Base-by-base conservation (phyloP, 2,113 vertebrate genomes). In the Tor tambroides region DNA sequence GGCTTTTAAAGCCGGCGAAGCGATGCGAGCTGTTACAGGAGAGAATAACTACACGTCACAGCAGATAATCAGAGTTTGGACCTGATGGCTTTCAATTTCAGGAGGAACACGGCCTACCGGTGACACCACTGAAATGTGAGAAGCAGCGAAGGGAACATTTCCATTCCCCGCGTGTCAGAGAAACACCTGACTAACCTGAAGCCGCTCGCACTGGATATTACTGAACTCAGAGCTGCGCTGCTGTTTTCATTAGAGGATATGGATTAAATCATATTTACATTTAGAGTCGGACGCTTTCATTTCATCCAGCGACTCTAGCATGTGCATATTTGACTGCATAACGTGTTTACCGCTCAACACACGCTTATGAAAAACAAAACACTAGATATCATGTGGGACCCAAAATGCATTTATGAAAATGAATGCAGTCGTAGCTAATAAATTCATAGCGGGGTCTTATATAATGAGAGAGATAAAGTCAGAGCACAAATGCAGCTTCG, bases 111-210 rank as follows among this genome's bases (percentile, higher is more conserved):
- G 78, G 32, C 26, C 56, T 63, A 80, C 23, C 3, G 11, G 56
- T 80, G 56, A 80, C 56, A 41, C 26, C 3, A 5, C n/a, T 26
- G 41, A 76, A 46, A 76, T 41, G 43, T 80, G 26, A 49, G 35
- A 41, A 54, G 46, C 23, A 32, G 35, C 19, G 35, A 77, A 83
- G 23, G 1, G 49, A 83, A 80, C 41, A 82, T 75, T 83, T 80
- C 54, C 51, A 35, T 78, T 85, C 41, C 38, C n/a, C 19, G 30
- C 43, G 59, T 74, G 74, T 88, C 75, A 63, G n/a, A 72, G 32
- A 83, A 77, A 78, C 84, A 83, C 49, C 80, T 19, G 80, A 41
- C 51, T 49, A 81, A 86, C 59, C 63, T 83, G 63, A 38, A 83
- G 67, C 54, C 59, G 67, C 41, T 17, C 51, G 23, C 56, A 26